Base-by-base conservation (phyloP, 2,888 invertebrate species). In the Drosophila anceps region DNA sequence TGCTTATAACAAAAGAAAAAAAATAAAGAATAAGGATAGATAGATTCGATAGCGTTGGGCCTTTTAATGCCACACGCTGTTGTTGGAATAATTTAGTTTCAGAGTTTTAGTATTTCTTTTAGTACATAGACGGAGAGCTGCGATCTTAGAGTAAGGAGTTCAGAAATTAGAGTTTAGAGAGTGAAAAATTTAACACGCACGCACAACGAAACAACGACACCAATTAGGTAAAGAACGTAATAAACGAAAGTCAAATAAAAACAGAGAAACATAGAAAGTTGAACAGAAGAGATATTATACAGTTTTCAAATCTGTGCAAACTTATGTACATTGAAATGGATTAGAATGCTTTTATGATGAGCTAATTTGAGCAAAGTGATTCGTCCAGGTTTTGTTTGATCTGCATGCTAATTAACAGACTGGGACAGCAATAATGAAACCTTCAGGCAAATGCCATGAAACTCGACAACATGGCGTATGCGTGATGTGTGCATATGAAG, bases 141-240 rank as follows among this genome's bases (percentile, higher is more conserved):
- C 66, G 69, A 54, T 57, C 53, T 69, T 46, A 62, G 69, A 74
- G 60, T 73, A 51, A 18, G 44, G 44, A 76, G 62, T 70, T 71
- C 50, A 65, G 55, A 65, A 39, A 20, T 64, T 48, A 70, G 71
- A 73, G 65, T 12, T 79, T 59, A 86, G 54, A 89, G 84, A 87
- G 90, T 74, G 90, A 87, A 87, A 90, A 87, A 90, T 76, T 87
- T 87, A 85, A 87, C 90, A 87, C 50, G 18, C 90, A 90, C 87
- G 75, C 77, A 90, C 35, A 84, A 76, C 81, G 54, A 86, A 71
- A 77, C 69, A 84, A 86, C 90, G 76, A 87, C 90, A 87, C 82
- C 90, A 89, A 87, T 87, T 81, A 76, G 71, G 71, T 61, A 64
- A 59, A 37, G 55, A 55, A 51, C 35, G 44, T 48, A 58, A 61